phyloP scores from a whole-genome alignment of 2,113 vertebrate species.

The Camelus dromedarius region DNA sequence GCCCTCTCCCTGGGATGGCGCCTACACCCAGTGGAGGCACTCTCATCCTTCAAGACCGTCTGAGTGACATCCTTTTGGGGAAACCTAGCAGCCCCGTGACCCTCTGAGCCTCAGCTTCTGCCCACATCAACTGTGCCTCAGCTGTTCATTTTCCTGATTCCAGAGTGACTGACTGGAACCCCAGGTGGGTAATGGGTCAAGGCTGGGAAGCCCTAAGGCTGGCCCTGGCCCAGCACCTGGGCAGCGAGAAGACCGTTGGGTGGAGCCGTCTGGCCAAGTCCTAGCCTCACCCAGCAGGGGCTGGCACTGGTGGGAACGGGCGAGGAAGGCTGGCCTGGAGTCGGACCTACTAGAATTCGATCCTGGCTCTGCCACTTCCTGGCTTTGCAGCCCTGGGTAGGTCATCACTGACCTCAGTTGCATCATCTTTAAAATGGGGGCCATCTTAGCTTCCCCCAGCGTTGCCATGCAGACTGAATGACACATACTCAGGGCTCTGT shows the following conservation, averaged over 20 bases:
- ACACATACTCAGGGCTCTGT: fast-evolving
- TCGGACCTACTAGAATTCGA: fast-evolving
- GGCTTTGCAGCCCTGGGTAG: no score
- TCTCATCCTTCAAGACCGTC: neutral
- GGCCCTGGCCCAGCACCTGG: neutral
- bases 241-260: neutral
- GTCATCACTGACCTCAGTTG: neutral
- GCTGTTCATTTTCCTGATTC: neutral
- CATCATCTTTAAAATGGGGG: neutral
- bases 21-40: neutral
- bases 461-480: neutral
- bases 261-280: no score
- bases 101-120: neutral
- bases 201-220: neutral
- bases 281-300: neutral
- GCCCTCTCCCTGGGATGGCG: neutral
- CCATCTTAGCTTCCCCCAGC: neutral
- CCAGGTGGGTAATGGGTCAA: neutral
- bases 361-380: neutral
- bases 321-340: neutral
- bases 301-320: neutral
- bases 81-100: neutral
- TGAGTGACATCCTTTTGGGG: neutral
- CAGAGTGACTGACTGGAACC: fast-evolving
- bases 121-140: fast-evolving